Percentiles rank a stretch among this genome's conserved stretches.
Conservation (phyloP, 2,113 vertebrate genomes). For the Dascyllus trimaculatus region DNA sequence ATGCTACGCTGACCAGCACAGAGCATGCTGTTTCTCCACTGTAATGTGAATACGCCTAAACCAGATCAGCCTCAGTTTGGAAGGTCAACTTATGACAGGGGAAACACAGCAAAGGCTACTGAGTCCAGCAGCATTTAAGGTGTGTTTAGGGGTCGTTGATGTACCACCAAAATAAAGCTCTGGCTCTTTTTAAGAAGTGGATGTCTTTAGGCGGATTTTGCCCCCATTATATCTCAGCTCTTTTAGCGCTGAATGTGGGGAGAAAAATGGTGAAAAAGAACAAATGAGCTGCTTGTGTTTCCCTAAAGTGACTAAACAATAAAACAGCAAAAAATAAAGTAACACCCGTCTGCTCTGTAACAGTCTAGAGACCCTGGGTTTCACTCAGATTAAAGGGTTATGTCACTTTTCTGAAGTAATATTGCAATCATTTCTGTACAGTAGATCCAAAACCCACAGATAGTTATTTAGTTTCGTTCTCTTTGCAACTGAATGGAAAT, state of each 20-base stretch:
- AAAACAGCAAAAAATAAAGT: background rate
- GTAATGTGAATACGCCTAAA: too few relatives aligned
- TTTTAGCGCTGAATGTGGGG: too few relatives aligned
- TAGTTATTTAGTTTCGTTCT: background rate
- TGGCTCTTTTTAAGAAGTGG: background rate
- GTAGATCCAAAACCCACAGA: background rate
- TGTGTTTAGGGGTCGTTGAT: too few relatives aligned
- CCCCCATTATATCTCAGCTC: background rate
- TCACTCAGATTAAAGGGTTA: slow-evolving; percentile 26
- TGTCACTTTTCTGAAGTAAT: slow-evolving; percentile 30
- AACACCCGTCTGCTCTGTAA: background rate
- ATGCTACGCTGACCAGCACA: too few relatives aligned
- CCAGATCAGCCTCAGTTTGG: too few relatives aligned
- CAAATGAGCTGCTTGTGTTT: too few relatives aligned
- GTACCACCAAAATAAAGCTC: background rate
- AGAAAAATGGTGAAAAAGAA: too few relatives aligned
- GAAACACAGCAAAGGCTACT: too few relatives aligned
- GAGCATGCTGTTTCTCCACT: too few relatives aligned
- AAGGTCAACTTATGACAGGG: too few relatives aligned
- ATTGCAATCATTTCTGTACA: background rate
- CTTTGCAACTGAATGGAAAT: background rate
- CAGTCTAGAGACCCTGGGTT: slow-evolving; percentile 22
- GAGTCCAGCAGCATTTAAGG: too few relatives aligned
- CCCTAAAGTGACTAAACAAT: background rate
- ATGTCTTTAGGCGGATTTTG: background rate